phyloP scores from a whole-genome alignment of 2,888 invertebrate genomes.

The Drosophila sordidula region DNA sequence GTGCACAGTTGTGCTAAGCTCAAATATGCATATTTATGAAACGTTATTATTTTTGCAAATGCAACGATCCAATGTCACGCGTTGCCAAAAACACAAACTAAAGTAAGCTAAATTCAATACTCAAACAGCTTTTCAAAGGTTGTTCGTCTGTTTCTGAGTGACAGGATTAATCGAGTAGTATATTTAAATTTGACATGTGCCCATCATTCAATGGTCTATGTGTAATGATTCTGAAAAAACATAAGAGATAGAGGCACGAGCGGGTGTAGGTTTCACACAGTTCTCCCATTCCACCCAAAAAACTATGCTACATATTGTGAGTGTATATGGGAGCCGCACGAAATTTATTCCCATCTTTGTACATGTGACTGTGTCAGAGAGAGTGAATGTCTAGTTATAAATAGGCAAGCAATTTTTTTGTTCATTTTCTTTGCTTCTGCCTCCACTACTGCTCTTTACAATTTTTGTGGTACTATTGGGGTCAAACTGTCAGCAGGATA shows the following conservation, averaged over 20 bases:
- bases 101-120: constrained; percentile 4
- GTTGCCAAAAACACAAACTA: constrained; percentile 11
- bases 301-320: constrained; percentile 59
- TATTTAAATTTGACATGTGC: constrained; percentile 69
- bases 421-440: constrained; percentile 49
- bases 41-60: constrained; percentile 14
- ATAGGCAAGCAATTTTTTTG: constrained; percentile 74
- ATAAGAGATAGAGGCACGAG: neutral
- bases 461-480: constrained; percentile 55
- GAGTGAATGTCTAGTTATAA: constrained; percentile 58
- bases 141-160: constrained; percentile 19
- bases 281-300: constrained; percentile 34
- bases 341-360: constrained; percentile 20
- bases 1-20: constrained; percentile 15
- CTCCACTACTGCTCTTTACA: constrained; percentile 27
- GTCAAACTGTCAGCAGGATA: constrained; percentile 74
- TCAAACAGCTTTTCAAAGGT: neutral
- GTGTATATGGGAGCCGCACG: constrained; percentile 39
- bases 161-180: constrained; percentile 62
- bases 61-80: constrained; percentile 70
- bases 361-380: constrained; percentile 22
- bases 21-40: constrained; percentile 33
- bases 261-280: constrained; percentile 6
- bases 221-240: constrained; percentile 18
- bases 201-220: constrained; percentile 65